Conservation (phyloP, 1,140 invertebrate species). For the Gonioctena quinquepunctata region DNA sequence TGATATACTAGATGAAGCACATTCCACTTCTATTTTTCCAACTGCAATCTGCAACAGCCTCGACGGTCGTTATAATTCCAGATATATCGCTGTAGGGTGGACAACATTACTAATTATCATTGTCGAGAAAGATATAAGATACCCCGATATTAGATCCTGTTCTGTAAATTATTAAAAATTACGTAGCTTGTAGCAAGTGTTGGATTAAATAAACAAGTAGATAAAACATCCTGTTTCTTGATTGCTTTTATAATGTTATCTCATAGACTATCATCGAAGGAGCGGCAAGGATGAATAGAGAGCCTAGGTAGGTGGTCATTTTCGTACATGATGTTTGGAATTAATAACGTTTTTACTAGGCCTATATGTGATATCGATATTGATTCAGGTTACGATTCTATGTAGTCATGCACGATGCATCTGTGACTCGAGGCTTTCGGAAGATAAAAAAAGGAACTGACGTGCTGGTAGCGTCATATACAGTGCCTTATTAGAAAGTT, state of each 20-base stretch:
- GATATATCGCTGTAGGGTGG: background rate
- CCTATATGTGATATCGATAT: background rate
- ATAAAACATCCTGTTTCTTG: slow-evolving; percentile 19
- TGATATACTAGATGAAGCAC: background rate
- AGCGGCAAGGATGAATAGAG: slow-evolving; percentile 5
- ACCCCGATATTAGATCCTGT: background rate
- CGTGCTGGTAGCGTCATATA: too few species aligned
- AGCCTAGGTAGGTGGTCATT: slow-evolving; percentile 16
- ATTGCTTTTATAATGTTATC: slow-evolving; percentile 15
- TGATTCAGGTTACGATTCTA: background rate
- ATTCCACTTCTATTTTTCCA: background rate
- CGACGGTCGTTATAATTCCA: background rate
- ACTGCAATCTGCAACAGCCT: background rate
- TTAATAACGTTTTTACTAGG: slow-evolving; percentile 3
- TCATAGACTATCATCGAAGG: slow-evolving; percentile 4
- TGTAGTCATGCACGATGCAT: background rate
- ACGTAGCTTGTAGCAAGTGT: slow-evolving; percentile 8
- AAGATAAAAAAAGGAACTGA: too few species aligned
- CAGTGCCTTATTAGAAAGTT: too few species aligned
- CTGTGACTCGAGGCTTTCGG: background rate
- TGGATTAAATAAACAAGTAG: slow-evolving; percentile 11
- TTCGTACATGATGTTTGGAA: background rate
- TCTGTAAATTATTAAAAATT: slow-evolving; percentile 15
- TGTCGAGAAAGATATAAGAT: background rate
- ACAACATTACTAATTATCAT: slow-evolving; percentile 1